Evolutionary conservation across 2,113 vertebrate species (phyloP), one percentile per base, ranked within the genome.

Genomic region (Stigmatopora nigra): DNA sequence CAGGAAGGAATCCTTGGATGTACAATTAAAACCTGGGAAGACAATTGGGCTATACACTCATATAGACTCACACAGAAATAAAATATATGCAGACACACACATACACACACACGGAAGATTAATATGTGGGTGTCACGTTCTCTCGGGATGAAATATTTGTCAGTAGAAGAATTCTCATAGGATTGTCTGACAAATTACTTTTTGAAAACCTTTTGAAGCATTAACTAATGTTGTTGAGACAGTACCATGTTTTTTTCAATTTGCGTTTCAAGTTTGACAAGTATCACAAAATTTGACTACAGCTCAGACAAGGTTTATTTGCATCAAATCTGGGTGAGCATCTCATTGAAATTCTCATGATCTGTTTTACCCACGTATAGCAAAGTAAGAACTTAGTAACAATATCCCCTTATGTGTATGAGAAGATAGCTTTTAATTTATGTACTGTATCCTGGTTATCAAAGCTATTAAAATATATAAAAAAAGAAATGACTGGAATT

Each of bases 1-100:
- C 53, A 38, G 6, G 56, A 76, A 75, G 6, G 56, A 76, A 75
- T 46, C 70, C 64, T 78, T 71, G 78, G 71, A 80, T 69, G 61
- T 16, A 51, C 53, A 56, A 22, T 7, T 12, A 20, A 15, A 8
- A 45, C 41, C 19, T 2, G 7, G 20, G 59, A 45, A 15, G 41
- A 45, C 10, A 19, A 19, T 22, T 20, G 35, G n/a, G 57, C 57
- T 10, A 35, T 38, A n/a, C 17, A n/a, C 49, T 52, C n/a, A 52
- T 2, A 11, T 52, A 52, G 17, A 31, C 49, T 52, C n/a, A 52
- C 6, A 11, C 19, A 52, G 9, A 41, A 41, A 41, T 41, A 41
- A 7, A 20, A n/a, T 52, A 19, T 19, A n/a, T 9, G n/a, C n/a
- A n/a, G n/a, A 52, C 17, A n/a, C 17, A 52, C 14, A 53, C 49